Base-by-base conservation (phyloP, 2,113 vertebrate genomes). In the Smithornis capensis region DNA sequence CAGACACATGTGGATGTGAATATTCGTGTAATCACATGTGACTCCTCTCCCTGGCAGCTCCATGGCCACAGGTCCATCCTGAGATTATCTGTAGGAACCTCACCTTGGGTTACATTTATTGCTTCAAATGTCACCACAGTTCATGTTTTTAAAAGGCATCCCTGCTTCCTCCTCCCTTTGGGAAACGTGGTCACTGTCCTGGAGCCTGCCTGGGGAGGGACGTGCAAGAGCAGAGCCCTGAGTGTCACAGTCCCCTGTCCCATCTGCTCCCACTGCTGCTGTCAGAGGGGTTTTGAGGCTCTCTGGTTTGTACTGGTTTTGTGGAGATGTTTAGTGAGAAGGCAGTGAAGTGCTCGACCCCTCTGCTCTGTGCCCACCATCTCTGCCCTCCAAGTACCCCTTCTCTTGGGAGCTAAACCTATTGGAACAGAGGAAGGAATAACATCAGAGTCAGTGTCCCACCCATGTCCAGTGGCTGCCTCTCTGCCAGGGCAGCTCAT, bases 231-330 rank as follows among this genome's bases (percentile, higher is more conserved):
- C 68, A 52, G 77, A 38, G 18, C 33, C 37, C 33, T 33, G 77
- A 59, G 68, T 64, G 62, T 42, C 44, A 19, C 45, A 40, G 9
- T 73, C 56, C 47, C 57, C 65, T 53, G 45, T 22, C 31, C 31
- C 9, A 2, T 27, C 60, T 37, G 38, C 14, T 35, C 40, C 33
- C 11, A 19, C 21, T 56, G 23, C 33, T 44, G 18, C 38, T 55
- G 23, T 35, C 47, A 44, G 1, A 38, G 33, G 4, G 25, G 19
- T 29, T n/a, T 38, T 0, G 0, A 9, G 53, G 24, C 7, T 68
- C 45, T 38, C 60, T 59, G 4, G 44, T 42, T 33, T 37, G 44
- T 19, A 0, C 0, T 65, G 59, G 7, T 50, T 52, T 44, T 53
- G 23, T 75, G 53, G 15, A 47, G 49, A 21, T 33, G 35, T 25